Percentiles rank a stretch among this genome's conserved stretches.
These are phyloP conservation scores for Epinotia ramella DNA, from an alignment of 2,888 invertebrate genomes.

Conservation along the genomic window DNA sequence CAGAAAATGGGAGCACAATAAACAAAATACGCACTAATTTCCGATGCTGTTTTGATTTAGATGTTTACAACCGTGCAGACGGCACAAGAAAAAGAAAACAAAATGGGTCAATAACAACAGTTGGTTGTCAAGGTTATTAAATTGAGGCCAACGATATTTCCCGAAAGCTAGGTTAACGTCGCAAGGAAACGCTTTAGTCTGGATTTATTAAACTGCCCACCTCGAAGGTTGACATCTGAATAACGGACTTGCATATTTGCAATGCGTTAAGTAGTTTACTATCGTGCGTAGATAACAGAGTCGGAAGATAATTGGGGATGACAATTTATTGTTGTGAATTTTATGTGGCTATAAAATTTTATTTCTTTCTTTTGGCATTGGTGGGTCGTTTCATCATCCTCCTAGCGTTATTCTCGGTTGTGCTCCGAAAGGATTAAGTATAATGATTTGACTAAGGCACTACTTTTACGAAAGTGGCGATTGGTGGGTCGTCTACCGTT, in stretches of 20 bases:
- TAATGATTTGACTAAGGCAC: too few species aligned
- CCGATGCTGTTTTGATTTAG: constrained; percentile 10
- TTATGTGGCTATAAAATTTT: not conserved
- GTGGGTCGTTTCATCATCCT: too few species aligned
- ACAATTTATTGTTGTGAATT: not conserved
- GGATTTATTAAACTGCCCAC: constrained; percentile 8
- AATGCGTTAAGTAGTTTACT: not conserved
- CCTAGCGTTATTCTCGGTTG: too few species aligned
- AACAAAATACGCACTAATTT: constrained; percentile 41
- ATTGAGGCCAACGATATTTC: constrained; percentile 39
- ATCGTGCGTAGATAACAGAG: not conserved
- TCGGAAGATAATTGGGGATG: constrained; percentile 9
- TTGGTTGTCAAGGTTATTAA: constrained; percentile 37
- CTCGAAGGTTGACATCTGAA: constrained; percentile 6
- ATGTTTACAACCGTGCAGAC: constrained; percentile 23
- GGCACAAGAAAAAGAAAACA: constrained; percentile 32
- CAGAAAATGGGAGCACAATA: constrained; percentile 32
- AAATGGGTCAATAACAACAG: constrained; percentile 35
- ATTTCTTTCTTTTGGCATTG: not conserved
- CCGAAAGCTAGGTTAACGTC: constrained; percentile 32
- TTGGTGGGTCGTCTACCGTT: constrained; percentile 14
- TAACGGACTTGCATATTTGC: not conserved
- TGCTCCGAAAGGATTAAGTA: too few species aligned
- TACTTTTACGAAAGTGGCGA: not conserved
- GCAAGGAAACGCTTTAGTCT: constrained; percentile 24